Conservation (phyloP, 2,797 vertebrate genomes). For the Sorex maritimensis region DNA sequence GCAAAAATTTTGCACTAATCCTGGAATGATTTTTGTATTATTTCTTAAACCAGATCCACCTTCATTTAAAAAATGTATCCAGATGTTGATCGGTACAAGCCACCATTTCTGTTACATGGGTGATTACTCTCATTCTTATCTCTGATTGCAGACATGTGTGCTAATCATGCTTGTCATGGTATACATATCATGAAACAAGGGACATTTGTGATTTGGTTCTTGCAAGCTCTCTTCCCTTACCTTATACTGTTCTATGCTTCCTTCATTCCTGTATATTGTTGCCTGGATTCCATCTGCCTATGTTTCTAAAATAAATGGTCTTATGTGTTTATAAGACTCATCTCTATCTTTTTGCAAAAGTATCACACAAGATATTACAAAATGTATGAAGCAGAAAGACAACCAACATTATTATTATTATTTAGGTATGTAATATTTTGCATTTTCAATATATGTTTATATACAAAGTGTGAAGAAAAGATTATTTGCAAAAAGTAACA, state of each 20-base stretch:
- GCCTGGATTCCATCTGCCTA: background rate
- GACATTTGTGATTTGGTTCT: background rate
- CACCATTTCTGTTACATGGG: background rate
- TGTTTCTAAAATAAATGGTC: background rate
- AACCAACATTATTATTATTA: constrained; percentile 9
- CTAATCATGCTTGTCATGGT: background rate
- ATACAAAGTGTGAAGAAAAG: background rate
- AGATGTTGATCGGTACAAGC: background rate
- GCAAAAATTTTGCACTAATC: background rate
- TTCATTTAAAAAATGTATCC: constrained; percentile 15
- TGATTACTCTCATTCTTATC: background rate
- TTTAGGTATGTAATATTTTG: constrained; percentile 13
- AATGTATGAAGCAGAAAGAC: background rate
- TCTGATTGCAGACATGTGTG: background rate
- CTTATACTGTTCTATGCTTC: background rate
- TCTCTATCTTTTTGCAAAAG: background rate
- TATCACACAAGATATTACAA: background rate
- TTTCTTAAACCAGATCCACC: background rate
- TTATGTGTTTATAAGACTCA: constrained; percentile 20
- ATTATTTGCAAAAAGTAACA: background rate
- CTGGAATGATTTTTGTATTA: background rate
- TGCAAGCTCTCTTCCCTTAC: background rate
- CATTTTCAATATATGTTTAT: background rate
- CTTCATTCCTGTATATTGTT: background rate
- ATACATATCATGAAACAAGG: background rate